Base-by-base conservation (phyloP, 1,140 invertebrate species). In the Penaeus vannamei region DNA sequence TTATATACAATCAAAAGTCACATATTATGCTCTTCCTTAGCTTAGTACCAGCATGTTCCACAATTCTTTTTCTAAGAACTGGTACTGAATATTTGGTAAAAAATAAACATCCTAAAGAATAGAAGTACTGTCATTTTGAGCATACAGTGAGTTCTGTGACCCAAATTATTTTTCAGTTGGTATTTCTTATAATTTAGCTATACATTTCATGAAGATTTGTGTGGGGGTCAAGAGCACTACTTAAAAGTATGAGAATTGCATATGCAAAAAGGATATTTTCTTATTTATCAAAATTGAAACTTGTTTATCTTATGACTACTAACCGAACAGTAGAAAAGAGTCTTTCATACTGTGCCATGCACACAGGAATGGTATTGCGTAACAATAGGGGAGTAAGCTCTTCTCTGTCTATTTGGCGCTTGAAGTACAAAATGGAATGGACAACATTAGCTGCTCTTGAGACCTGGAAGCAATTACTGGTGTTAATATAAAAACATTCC, bases 321-420 rank as follows among this genome's bases (percentile, higher is more conserved):
- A 64, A 90, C 91, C 91, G 32, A 4, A 91, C 91, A 20, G 93
- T 92, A 79, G 92, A 92, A 87, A 93, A 93, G 3, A 93, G 85
- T 46, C 92, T 87, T 85, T 93, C 93, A 92, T 93, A 93, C 84
- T 93, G 93, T 23, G 93, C 93, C 93, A 93, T 93, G 86, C 93
- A 93, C 64, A 93, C 92, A 46, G 93, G 93, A 89, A 93, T 92
- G 69, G 94, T 94, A 86, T 93, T 93, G 19, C 94, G 90, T 20
- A 94, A 92, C 12, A 93, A 90, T 19, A 94, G 90, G 12, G 94
- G 94, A 19, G 92, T 92, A 26, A 94, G 89, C 88, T 94, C 92
- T 92, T 94, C 94, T 36, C 93, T 89, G 86, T 94, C 93, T 84
- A 94, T 93, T 61, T 92, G 90, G 90, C 94, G 93, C 79, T 94